Conservation (phyloP, 2,888 invertebrate species). For the Deilephila porcellus region DNA sequence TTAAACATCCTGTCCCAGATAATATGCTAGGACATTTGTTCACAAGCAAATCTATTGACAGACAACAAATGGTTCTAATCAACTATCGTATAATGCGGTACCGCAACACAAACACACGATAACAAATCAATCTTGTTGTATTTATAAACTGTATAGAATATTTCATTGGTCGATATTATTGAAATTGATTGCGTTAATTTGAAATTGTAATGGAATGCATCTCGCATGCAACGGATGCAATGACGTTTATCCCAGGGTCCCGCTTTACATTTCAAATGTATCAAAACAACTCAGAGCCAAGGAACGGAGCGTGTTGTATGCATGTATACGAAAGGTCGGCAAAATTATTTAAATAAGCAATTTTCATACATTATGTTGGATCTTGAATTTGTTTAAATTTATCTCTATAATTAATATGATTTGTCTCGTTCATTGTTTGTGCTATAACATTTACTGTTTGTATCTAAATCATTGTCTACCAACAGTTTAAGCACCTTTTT, state of each 20-base stretch:
- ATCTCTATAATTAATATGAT: no score
- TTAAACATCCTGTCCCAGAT: no score
- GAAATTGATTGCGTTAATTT: conserved; percentile 62
- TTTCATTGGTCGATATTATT: conserved; percentile 49
- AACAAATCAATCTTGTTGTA: conserved; percentile 5
- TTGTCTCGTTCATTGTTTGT: no score
- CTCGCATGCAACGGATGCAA: conserved; percentile 53
- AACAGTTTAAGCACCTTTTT: no score
- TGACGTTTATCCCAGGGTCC: conserved; percentile 47
- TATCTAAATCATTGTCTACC: no score
- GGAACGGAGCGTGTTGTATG: conserved; percentile 19
- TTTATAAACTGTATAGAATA: conserved; percentile 37
- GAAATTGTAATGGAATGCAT: conserved; percentile 57
- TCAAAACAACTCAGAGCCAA: conserved; percentile 34
- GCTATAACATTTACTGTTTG: no score
- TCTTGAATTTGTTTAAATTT: background rate
- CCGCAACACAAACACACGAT: conserved; percentile 3
- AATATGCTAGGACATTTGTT: no score
- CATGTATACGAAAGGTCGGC: conserved; percentile 4
- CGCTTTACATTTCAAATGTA: conserved; percentile 56
- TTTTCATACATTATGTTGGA: background rate
- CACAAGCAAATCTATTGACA: no score
- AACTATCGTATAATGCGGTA: background rate
- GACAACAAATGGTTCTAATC: background rate
- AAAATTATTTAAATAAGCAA: conserved; percentile 19